phyloP scores from a whole-genome alignment of 2,888 invertebrate genomes.

The Onthophagus sagittarius region DNA sequence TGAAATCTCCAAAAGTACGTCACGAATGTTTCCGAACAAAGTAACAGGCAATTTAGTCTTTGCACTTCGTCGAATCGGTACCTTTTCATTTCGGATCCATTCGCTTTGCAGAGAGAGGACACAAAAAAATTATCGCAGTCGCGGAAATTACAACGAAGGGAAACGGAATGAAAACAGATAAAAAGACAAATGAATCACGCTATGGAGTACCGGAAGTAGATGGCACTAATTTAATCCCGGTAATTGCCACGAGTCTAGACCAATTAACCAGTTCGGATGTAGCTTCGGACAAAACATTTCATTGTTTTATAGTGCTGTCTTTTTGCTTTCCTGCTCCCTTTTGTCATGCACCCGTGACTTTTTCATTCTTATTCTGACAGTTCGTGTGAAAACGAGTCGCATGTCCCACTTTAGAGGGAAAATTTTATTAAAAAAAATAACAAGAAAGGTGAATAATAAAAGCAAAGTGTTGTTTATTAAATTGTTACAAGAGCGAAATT shows the following conservation, averaged over 20 bases:
- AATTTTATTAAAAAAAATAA: neutral
- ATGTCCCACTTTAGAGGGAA: neutral
- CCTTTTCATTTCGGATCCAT: neutral
- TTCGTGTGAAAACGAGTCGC: neutral
- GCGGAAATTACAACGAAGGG: neutral
- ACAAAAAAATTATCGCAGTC: neutral
- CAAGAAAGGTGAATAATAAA: neutral
- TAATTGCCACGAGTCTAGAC: conserved; percentile 5
- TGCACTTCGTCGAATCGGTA: neutral
- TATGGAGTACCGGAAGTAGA: conserved; percentile 1
- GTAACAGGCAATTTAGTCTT: neutral
- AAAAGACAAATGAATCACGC: conserved; percentile 3
- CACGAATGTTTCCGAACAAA: neutral
- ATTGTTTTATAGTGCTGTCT: neutral
- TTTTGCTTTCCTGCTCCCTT: neutral
- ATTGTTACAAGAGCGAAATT: neutral
- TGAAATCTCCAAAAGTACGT: too few species aligned
- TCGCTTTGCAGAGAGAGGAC: neutral
- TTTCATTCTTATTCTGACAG: neutral
- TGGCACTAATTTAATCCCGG: conserved; percentile 4
- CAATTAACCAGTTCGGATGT: neutral
- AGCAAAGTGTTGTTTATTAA: neutral
- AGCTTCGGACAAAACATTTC: conserved; percentile 7
- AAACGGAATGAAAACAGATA: neutral
- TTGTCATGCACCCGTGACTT: neutral